Evolutionary conservation across 2,888 invertebrate species (phyloP).

Genomic region (Nemurella pictetii): DNA sequence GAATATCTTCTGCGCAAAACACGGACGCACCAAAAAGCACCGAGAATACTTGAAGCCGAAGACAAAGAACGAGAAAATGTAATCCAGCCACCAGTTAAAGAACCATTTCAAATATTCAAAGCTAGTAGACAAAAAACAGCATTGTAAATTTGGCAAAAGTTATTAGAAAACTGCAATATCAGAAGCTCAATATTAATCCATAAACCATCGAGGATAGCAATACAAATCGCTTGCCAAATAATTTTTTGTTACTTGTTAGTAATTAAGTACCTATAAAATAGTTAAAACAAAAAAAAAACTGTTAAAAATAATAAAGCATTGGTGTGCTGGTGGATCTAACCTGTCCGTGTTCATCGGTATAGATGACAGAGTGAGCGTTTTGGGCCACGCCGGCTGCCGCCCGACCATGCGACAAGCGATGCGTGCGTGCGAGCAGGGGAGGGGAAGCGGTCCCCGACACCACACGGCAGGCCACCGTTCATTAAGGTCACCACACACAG

Average conservation of each 20-base stretch:
- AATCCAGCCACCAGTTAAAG: neutral
- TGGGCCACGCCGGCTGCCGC: slow-evolving; percentile 54
- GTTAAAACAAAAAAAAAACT: neutral
- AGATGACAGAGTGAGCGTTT: slow-evolving; percentile 92
- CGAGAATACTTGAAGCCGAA: neutral
- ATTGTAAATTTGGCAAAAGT: neutral
- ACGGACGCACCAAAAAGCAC: neutral
- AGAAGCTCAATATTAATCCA: slow-evolving; percentile 10
- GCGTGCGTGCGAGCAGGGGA: slow-evolving; percentile 38
- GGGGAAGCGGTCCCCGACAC: slow-evolving; percentile 41
- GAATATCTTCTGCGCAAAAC: neutral
- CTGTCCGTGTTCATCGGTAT: slow-evolving; percentile 96
- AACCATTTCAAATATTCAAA: neutral
- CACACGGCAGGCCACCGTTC: slow-evolving; percentile 30
- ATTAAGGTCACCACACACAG: slow-evolving; percentile 39
- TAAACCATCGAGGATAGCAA: slow-evolving; percentile 2
- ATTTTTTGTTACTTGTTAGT: neutral
- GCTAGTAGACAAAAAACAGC: neutral
- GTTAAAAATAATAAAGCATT: slow-evolving; percentile 31
- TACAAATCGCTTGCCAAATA: slow-evolving; percentile 6
- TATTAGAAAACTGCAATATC: slow-evolving; percentile 8
- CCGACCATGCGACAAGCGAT: slow-evolving; percentile 39
- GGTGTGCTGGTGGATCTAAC: slow-evolving; percentile 57
- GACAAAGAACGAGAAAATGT: neutral
- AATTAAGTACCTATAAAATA: neutral